Evolutionary conservation across 2,888 invertebrate genomes (phyloP).

Genomic region (Harpalus rubripes): DNA sequence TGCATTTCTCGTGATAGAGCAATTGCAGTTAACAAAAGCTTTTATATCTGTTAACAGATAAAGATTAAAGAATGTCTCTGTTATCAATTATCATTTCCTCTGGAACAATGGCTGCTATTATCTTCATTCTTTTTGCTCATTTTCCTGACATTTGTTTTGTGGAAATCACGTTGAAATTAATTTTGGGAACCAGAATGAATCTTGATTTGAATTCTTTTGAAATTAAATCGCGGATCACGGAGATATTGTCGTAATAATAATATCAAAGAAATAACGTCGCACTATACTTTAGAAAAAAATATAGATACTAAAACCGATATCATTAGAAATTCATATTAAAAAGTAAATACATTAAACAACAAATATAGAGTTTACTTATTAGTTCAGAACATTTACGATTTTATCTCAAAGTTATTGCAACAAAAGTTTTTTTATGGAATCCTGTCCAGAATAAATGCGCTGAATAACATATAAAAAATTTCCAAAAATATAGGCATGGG

Average conservation of each 20-base stretch:
- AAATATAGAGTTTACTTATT: too few relatives aligned
- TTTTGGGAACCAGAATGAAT: constrained; percentile 19
- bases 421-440: too few relatives aligned
- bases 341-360: too few relatives aligned
- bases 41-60: constrained; percentile 38
- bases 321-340: too few relatives aligned
- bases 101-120: constrained; percentile 52
- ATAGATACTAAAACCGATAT: too few relatives aligned
- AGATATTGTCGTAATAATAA: neutral
- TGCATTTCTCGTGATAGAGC: constrained; percentile 4
- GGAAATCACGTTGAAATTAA: constrained; percentile 28
- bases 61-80: constrained; percentile 55
- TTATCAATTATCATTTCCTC: constrained; percentile 46
- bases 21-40: constrained; percentile 41
- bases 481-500: too few relatives aligned
- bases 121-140: constrained; percentile 37
- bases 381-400: too few relatives aligned
- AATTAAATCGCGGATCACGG: neutral
- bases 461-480: too few relatives aligned
- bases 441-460: too few relatives aligned
- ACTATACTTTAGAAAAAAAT: too few relatives aligned
- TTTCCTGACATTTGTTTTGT: constrained; percentile 48
- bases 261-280: too few relatives aligned
- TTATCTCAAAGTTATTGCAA: too few relatives aligned
- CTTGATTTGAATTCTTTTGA: neutral